Conservation (phyloP, 2,888 invertebrate species). For the Dioctria linearis region DNA sequence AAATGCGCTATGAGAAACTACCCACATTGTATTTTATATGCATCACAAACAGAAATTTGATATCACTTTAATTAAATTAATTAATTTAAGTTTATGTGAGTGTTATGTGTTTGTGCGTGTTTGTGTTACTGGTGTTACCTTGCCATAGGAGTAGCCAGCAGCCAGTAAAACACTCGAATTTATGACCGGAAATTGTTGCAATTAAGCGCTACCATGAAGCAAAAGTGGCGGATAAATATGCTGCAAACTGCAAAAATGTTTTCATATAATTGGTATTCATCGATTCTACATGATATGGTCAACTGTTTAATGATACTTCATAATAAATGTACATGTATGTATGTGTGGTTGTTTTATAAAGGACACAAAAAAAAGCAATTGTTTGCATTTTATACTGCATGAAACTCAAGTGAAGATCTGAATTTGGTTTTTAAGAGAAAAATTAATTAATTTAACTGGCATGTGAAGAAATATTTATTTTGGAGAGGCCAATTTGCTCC, state of each 20-base stretch:
- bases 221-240: constrained; percentile 16
- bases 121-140: too few relatives aligned
- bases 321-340: too few relatives aligned
- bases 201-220: constrained; percentile 9
- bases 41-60: constrained; percentile 49
- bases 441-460: background rate
- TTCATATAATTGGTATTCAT: constrained; percentile 41
- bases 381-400: constrained; percentile 8
- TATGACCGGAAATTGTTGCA: constrained; percentile 42
- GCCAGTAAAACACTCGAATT: constrained; percentile 34
- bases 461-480: background rate
- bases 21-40: constrained; percentile 14
- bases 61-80: constrained; percentile 42
- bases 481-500: too few relatives aligned
- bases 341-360: background rate
- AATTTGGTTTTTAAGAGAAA: constrained; percentile 6
- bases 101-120: background rate
- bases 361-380: constrained; percentile 8
- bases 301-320: background rate
- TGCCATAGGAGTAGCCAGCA: constrained; percentile 38
- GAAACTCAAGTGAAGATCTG: constrained; percentile 3
- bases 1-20: background rate
- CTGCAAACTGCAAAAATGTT: constrained; percentile 34
- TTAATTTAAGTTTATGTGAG: constrained; percentile 38
- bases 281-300: constrained; percentile 8